Evolutionary conservation across 2,113 vertebrate genomes (phyloP), one percentile per base, ranked within the genome.

Genomic region (Mastomys natalensis): DNA sequence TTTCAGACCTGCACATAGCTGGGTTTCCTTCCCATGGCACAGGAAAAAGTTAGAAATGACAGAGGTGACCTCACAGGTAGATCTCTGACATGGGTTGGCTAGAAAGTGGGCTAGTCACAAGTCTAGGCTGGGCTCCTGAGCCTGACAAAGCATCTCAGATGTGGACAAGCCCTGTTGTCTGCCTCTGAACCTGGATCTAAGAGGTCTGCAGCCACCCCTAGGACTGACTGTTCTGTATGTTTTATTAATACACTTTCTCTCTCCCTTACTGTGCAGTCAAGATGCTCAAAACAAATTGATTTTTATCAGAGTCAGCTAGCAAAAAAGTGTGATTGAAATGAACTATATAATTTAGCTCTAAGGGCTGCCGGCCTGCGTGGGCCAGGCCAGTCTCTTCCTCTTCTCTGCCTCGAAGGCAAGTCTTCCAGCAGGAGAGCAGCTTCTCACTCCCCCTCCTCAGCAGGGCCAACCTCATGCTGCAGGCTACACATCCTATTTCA

Each of bases 201-300:
- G 72, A 58, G 34, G 68, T 53, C 31, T 60, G 19, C 22, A 51
- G 85, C 31, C 43, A 91, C 66, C 84, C 93, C 51, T 4, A 1
- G 51, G 43, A 48, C 58, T 45, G 68, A 74, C 37, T 29, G 53
- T 78, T 88, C 82, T 31, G 37, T 12, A 55, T 92, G 37, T 86
- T 89, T 87, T 73, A 87, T 74, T 90, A 92, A 87, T 73, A 92
- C 19, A 15, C 19, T 73, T 60, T 96, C 78, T 74, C 19, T 96
- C 55, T 45, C 26, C 43, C 73, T 92, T 43, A 24, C 68, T 90
- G 48, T 84, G 62, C n/a, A 58, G 70, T 73, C n/a, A 48, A 74
- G 53, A 92, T 51, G 60, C 80, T 96, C 80, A 68, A 88, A 90
- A 87, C 40, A 31, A 77, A 84, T 3, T 87, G 96, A 95, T 85